phyloP scores from a whole-genome alignment of 2,797 vertebrate species.

The Siniperca undulata region DNA sequence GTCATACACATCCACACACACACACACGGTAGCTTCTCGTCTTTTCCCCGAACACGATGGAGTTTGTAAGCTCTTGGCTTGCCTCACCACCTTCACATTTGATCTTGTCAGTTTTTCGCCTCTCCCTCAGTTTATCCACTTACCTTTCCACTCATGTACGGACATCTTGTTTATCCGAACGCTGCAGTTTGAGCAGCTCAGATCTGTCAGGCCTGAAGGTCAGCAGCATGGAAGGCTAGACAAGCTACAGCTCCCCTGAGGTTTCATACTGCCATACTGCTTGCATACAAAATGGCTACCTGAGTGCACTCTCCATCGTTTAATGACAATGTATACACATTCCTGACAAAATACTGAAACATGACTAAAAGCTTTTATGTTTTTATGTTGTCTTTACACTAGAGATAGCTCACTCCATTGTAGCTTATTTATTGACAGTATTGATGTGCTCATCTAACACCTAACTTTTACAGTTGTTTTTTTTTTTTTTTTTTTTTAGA shows the following conservation, averaged over 20 bases:
- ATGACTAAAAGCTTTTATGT: not conserved
- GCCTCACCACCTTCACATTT: not conserved
- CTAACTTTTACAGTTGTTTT: too few relatives aligned
- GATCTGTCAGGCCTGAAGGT: slow-evolving; percentile 17
- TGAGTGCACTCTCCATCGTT: not conserved
- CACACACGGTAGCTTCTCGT: not conserved
- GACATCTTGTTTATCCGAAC: slow-evolving; percentile 13
- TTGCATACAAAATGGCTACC: slow-evolving; percentile 10
- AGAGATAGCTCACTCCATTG: not conserved
- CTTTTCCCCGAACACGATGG: not conserved
- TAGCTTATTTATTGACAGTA: not conserved
- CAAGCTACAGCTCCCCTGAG: not conserved
- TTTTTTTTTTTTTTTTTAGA: not conserved
- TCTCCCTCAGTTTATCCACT: not conserved
- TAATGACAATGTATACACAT: not conserved
- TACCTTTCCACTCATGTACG: not conserved
- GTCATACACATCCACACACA: slow-evolving; percentile 54
- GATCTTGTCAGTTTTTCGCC: not conserved
- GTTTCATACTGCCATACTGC: not conserved
- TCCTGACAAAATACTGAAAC: not conserved
- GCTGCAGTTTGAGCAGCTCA: slow-evolving; percentile 17
- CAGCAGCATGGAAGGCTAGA: slow-evolving; percentile 7
- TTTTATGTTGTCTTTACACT: not conserved
- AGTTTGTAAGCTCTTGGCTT: slow-evolving; percentile 1
- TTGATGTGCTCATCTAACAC: not conserved